A percentile compares a stretch with the other conserved stretches of the same genome.
Conservation (phyloP, 2,113 vertebrate genomes). For the Blennius ocellaris region DNA sequence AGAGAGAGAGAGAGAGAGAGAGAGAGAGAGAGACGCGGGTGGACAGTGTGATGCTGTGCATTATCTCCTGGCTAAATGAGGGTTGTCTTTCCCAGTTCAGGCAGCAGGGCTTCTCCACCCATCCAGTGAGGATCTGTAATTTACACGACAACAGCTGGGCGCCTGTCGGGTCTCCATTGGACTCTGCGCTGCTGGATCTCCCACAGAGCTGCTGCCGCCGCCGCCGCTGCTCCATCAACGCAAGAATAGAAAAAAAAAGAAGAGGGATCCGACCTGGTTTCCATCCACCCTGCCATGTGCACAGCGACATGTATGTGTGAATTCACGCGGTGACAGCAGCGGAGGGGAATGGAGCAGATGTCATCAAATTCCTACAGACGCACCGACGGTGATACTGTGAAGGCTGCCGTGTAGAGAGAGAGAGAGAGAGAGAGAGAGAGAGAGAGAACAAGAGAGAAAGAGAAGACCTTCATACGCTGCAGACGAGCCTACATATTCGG, state of each 20-base stretch:
- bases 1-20: constrained; percentile 45
- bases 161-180: constrained; percentile 56
- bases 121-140: constrained; percentile 61
- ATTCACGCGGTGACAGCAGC: constrained; percentile 65
- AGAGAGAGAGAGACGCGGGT: constrained; percentile 52
- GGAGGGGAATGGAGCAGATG: constrained; percentile 71
- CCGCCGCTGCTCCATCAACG: constrained; percentile 46
- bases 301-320: constrained; percentile 66
- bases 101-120: constrained; percentile 70
- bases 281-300: constrained; percentile 63
- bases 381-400: constrained; percentile 62
- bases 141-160: constrained; percentile 55
- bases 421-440: no score
- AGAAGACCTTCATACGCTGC: constrained; percentile 73
- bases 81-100: constrained; percentile 69
- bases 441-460: constrained; percentile 17
- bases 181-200: constrained; percentile 51
- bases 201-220: constrained; percentile 13
- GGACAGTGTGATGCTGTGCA: constrained; percentile 70
- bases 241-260: constrained; percentile 7
- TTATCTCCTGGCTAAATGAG: constrained; percentile 72
- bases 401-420: constrained; percentile 60
- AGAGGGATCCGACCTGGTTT: constrained; percentile 23
- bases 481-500: constrained; percentile 48
- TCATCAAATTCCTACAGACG: constrained; percentile 76